Conservation (phyloP, 2,113 vertebrate genomes). For the Myrmophylax atrothorax region DNA sequence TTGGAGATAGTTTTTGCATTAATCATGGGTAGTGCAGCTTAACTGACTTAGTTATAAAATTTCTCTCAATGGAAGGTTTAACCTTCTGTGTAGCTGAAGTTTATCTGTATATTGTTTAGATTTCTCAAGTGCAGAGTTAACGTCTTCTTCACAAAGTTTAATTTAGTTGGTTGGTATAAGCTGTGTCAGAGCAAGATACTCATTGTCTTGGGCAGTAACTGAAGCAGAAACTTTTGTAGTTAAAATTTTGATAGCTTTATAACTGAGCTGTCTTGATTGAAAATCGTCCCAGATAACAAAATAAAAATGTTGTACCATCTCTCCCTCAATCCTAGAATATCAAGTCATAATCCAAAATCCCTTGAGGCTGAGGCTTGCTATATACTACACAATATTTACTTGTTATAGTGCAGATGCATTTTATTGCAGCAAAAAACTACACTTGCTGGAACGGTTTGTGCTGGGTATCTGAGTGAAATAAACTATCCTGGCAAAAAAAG, state of each 20-base stretch:
- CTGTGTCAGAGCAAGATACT: not conserved
- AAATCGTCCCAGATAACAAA: not conserved
- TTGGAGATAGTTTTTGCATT: not conserved
- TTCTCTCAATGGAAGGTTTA: not conserved
- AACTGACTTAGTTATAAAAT: not conserved
- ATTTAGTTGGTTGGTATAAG: not conserved
- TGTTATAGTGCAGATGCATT: not conserved
- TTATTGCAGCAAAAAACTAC: not conserved
- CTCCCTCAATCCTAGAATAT: not conserved
- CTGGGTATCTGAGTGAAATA: not conserved
- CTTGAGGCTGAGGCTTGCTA: not conserved
- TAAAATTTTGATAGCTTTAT: not conserved
- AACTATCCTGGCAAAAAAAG: not conserved
- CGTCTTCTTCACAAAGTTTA: not conserved
- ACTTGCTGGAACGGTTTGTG: not conserved
- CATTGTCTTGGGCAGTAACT: not conserved
- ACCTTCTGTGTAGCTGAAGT: not conserved
- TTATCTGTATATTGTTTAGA: not conserved
- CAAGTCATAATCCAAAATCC: not conserved
- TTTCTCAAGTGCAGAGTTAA: not conserved
- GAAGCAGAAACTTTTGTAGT: not conserved
- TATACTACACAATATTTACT: not conserved
- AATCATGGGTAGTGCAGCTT: not conserved
- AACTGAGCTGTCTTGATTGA: not conserved
- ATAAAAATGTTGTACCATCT: not conserved